phyloP scores from a whole-genome alignment of 2,888 invertebrate genomes.

The Autographa gamma region DNA sequence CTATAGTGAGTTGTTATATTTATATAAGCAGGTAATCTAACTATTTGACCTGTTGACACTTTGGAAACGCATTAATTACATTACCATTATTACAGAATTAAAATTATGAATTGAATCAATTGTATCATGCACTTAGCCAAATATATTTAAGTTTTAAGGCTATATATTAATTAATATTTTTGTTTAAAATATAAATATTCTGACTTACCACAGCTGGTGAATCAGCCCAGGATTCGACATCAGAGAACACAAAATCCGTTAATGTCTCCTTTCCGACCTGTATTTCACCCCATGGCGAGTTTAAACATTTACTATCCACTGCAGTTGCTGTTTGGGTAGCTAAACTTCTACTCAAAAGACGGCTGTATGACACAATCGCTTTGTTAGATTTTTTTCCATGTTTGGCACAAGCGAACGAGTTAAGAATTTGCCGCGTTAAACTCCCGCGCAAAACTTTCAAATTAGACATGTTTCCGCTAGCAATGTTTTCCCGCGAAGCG shows the following conservation, averaged over 20 bases:
- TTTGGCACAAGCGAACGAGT: slow-evolving; percentile 64
- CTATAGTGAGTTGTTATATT: neutral
- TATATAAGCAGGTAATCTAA: neutral
- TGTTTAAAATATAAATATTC: slow-evolving; percentile 6
- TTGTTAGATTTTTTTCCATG: slow-evolving; percentile 67
- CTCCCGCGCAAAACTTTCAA: slow-evolving; percentile 85
- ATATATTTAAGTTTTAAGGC: neutral
- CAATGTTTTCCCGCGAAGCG: slow-evolving; percentile 75
- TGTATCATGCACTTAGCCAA: neutral
- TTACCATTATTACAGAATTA: too few relatives aligned
- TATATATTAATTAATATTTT: too few relatives aligned
- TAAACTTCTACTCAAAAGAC: slow-evolving; percentile 68
- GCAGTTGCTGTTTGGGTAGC: slow-evolving; percentile 77
- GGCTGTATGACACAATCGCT: slow-evolving; percentile 53
- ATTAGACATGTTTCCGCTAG: slow-evolving; percentile 77
- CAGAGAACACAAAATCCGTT: slow-evolving; percentile 89
- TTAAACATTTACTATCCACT: slow-evolving; percentile 73
- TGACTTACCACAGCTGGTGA: slow-evolving; percentile 90
- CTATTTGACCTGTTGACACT: slow-evolving; percentile 2
- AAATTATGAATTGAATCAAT: neutral
- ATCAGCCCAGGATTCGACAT: slow-evolving; percentile 88
- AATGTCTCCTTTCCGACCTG: slow-evolving; percentile 88
- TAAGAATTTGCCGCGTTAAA: slow-evolving; percentile 78
- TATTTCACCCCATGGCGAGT: slow-evolving; percentile 85
- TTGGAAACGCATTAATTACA: neutral